Evolutionary conservation across 2,888 invertebrate species (phyloP).

Genomic region (Tenthredo distinguenda): DNA sequence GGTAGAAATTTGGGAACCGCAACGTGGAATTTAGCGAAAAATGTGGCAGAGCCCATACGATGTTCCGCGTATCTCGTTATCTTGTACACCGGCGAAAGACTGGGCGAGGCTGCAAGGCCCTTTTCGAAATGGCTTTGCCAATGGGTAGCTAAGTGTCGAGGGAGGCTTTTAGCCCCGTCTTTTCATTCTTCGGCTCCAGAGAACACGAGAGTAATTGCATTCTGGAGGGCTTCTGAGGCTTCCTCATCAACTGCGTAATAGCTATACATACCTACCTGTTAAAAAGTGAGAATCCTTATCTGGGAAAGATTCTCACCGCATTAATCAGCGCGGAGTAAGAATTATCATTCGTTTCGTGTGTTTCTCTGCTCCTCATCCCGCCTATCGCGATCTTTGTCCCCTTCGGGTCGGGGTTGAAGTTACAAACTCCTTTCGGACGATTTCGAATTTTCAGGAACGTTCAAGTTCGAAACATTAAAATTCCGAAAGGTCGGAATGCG

Average conservation of each 20-base stretch:
- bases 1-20: background rate
- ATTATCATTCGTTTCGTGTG: too few relatives aligned
- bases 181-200: conserved; percentile 1
- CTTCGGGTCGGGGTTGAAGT: too few relatives aligned
- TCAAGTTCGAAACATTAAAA: too few relatives aligned
- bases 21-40: background rate
- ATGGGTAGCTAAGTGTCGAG: conserved; percentile 43
- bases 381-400: too few relatives aligned
- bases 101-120: background rate
- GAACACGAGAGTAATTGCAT: conserved; percentile 24
- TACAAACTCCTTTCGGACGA: too few relatives aligned
- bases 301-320: background rate
- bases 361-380: too few relatives aligned
- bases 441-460: too few relatives aligned
- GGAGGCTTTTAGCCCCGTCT: conserved; percentile 36
- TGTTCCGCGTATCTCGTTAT: conserved; percentile 15
- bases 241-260: background rate
- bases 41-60: background rate
- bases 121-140: conserved; percentile 21
- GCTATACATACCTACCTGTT: background rate
- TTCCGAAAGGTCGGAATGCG: too few relatives aligned
- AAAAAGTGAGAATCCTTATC: background rate
- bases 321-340: too few relatives aligned
- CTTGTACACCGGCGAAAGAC: background rate
- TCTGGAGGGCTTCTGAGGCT: background rate